Percentiles rank a stretch among this genome's conserved stretches.
Conservation (phyloP, 2,113 vertebrate genomes). For the Perca fluviatilis region DNA sequence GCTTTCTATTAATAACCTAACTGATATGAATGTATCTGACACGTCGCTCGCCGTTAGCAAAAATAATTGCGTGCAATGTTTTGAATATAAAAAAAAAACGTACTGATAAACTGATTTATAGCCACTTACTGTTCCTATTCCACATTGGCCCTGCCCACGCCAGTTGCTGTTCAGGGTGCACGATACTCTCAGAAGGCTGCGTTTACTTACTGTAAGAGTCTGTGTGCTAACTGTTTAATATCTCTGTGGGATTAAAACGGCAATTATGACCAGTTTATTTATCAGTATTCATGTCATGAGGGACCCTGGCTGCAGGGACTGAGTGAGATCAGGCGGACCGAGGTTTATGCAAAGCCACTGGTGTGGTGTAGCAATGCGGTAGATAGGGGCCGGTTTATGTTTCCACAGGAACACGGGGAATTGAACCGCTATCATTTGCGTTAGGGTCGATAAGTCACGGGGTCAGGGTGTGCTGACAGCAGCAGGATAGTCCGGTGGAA, state of each 20-base stretch:
- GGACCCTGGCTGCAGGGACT: conserved; percentile 21
- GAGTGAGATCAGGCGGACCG: conserved; percentile 10
- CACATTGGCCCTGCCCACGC: too few species aligned
- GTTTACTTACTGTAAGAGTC: background rate
- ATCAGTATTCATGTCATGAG: conserved; percentile 52
- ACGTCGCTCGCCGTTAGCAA: too few species aligned
- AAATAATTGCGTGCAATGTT: too few species aligned
- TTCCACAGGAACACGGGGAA: conserved; percentile 54
- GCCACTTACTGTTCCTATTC: too few species aligned
- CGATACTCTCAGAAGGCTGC: background rate
- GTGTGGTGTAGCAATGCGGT: conserved; percentile 74
- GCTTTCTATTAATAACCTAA: too few species aligned
- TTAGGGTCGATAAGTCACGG: conserved; percentile 74
- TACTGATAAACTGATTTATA: too few species aligned
- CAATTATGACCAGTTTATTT: background rate
- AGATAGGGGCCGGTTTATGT: conserved; percentile 54
- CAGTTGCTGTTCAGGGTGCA: background rate
- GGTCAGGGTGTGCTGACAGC: conserved; percentile 74
- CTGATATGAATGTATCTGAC: too few species aligned
- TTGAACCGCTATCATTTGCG: conserved; percentile 74
- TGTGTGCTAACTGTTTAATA: background rate
- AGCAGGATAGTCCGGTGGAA: conserved; percentile 56
- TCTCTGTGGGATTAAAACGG: background rate
- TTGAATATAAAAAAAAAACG: too few species aligned
- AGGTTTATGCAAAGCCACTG: background rate